Evolutionary conservation across 2,113 vertebrate genomes (phyloP).

Genomic region (Cyanoderma ruficeps): DNA sequence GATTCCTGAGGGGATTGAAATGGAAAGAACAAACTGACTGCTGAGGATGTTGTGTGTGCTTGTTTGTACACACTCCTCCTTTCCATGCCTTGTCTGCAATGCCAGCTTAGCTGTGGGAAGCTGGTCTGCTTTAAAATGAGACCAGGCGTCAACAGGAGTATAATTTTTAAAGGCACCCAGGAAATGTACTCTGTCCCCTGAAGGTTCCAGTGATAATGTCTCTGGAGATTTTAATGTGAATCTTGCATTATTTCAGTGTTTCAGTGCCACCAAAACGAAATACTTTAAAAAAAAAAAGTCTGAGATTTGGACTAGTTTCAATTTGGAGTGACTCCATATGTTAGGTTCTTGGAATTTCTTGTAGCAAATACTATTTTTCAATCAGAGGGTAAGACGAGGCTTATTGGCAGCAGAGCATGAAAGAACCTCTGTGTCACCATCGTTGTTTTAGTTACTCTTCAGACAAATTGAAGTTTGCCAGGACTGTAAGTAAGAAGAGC

Average conservation of each 20-base stretch:
- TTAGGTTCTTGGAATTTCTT: conserved; percentile 55
- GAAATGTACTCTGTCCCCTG: neutral
- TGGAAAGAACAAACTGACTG: neutral
- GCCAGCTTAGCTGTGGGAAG: neutral
- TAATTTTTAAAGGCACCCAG: neutral
- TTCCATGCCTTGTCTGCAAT: neutral
- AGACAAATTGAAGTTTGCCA: conserved; percentile 28
- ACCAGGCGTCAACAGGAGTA: neutral
- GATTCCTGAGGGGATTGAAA: neutral
- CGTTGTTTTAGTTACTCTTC: conserved; percentile 44
- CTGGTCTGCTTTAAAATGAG: neutral
- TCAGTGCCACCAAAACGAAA: neutral
- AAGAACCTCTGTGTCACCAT: conserved; percentile 40
- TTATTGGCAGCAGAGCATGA: conserved; percentile 24
- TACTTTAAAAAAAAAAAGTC: neutral
- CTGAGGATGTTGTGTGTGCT: neutral
- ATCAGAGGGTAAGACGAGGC: neutral
- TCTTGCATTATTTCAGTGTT: neutral
- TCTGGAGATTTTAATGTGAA: neutral
- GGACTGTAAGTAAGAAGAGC: neutral
- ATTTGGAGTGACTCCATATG: conserved; percentile 8
- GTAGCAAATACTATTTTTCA: conserved; percentile 54
- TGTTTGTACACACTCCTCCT: neutral
- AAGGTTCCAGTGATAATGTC: neutral
- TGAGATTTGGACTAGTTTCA: conserved; percentile 33